Evolutionary conservation across 2,113 vertebrate species (phyloP), one percentile per base, ranked within the genome.

Genomic region (Apteryx mantelli): DNA sequence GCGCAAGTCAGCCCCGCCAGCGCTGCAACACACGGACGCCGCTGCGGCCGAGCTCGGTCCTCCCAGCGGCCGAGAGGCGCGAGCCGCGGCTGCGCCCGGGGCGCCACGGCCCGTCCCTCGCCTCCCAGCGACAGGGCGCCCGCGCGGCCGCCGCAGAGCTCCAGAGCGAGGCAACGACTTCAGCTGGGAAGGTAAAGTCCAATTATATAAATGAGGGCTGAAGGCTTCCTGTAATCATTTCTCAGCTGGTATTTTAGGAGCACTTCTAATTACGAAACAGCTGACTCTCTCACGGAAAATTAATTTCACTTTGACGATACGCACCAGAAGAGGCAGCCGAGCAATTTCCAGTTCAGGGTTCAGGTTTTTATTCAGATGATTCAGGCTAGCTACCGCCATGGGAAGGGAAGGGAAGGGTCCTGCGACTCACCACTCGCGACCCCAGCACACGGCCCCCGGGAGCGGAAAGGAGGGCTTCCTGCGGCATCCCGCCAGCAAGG

Each of bases 181-280:
- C 53, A 71, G 16, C 58, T 32, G 40, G 42, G 52, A 58, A 97
- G 73, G 50, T 79, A 7, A 93, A 85, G 83, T 70, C 75, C 94
- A 92, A 95, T 95, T 94, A 94, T 24, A 95, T 46, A 94, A 95
- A 92, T 42, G 50, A 94, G 85, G 3, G 2, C 48, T 87, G 77
- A 96, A 96, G 58, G 56, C 91, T 97, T 95, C 95, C 97, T 95
- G 94, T 93, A 95, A 95, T 97, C 93, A 95, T 92, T 92, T 92
- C 64, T 93, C 93, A 63, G 82, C 77, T 83, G 81, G 82, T 95
- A 97, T 95, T 97, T 97, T 95, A 1, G 3, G 93, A 97, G 85
- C 95, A 96, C 93, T 97, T 95, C 91, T 96, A 95, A 96, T 95
- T 94, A 95, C 91, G 86, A 95, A 97, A 95, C 89, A 95, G 94